Evolutionary conservation across 2,797 vertebrate genomes (phyloP).

Genomic region (Bovichtus diacanthus): DNA sequence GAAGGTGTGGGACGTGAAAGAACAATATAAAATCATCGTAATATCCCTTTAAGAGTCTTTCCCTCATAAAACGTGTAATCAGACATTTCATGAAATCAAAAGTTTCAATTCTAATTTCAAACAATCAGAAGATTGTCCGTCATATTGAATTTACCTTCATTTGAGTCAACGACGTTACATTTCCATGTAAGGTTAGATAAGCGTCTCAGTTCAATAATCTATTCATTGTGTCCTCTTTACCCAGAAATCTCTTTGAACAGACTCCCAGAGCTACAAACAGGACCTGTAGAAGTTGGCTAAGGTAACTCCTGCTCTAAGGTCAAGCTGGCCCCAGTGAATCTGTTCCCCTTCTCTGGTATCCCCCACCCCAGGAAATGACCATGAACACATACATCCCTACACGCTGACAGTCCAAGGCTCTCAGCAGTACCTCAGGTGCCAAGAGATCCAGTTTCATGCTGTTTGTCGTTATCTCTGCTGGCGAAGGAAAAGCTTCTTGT

Average conservation of each 20-base stretch:
- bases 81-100: not conserved
- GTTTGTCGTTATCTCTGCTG: slow-evolving; percentile 66
- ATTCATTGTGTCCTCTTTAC: slow-evolving; percentile 34
- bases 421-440: slow-evolving; percentile 39
- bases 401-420: slow-evolving; percentile 44
- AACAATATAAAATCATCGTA: too few relatives aligned
- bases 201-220: slow-evolving; percentile 28
- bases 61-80: too few relatives aligned
- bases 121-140: not conserved
- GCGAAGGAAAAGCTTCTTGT: slow-evolving; percentile 28
- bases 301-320: slow-evolving; percentile 50
- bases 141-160: slow-evolving; percentile 20
- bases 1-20: not conserved
- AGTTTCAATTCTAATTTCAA: slow-evolving; percentile 3
- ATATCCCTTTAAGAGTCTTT: too few relatives aligned
- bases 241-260: slow-evolving; percentile 44
- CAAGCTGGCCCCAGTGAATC: slow-evolving; percentile 28
- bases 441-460: slow-evolving; percentile 58
- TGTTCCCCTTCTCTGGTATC: slow-evolving; percentile 22
- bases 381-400: slow-evolving; percentile 44
- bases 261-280: slow-evolving; percentile 54
- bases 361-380: slow-evolving; percentile 47
- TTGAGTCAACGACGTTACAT: slow-evolving; percentile 2
- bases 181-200: slow-evolving; percentile 18
- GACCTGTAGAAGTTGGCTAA: slow-evolving; percentile 50